Evolutionary conservation across 2,888 invertebrate genomes (phyloP), one percentile per base, ranked within the genome.

Genomic region (Tipula vernalis): DNA sequence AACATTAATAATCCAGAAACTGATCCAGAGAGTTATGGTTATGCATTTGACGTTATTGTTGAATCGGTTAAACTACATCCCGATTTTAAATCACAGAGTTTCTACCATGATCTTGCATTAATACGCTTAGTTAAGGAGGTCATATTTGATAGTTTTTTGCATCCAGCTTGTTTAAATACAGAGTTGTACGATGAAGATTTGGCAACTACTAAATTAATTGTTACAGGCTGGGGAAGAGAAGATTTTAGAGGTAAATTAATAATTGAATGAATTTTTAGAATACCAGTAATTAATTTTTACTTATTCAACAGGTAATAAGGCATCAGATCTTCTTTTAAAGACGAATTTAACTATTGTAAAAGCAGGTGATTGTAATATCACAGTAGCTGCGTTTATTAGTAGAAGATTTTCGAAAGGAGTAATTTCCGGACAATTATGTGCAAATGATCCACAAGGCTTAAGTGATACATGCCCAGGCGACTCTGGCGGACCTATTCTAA

Each of bases 381-480:
- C 87, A 5, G 87, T 88, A 83, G 12, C 86, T 2, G 5, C 44
- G 0, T 15, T 15, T 51, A 85, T 87, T 6, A 87, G 87, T 2
- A 86, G 88, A 10, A 36, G 84, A 6, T 83, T 87, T 13, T 86
- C 87, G 15, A 4, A 47, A 5, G 89, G 88, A 0, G 10, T 89
- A 0, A 87, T 86, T 15, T 8, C 83, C 0, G 88, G 88, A 1
- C 89, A 89, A 41, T 87, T 89, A 18, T 90, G 89, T 87, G 89
- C 89, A 2, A 86, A 36, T 51, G 89, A 89, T 88, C 87, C 87
- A 2, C 86, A 87, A 0, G 87, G 87, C 15, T 85, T 85, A 3
- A 89, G 87, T 86, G 91, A 91, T 87, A 89, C 91, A 8, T 91
- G 91, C 44, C 88, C 89, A 85, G 91, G 91, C 0, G 91, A 91